Evolutionary conservation across 2,888 invertebrate genomes (phyloP).

Genomic region (Caradrina kadenii): DNA sequence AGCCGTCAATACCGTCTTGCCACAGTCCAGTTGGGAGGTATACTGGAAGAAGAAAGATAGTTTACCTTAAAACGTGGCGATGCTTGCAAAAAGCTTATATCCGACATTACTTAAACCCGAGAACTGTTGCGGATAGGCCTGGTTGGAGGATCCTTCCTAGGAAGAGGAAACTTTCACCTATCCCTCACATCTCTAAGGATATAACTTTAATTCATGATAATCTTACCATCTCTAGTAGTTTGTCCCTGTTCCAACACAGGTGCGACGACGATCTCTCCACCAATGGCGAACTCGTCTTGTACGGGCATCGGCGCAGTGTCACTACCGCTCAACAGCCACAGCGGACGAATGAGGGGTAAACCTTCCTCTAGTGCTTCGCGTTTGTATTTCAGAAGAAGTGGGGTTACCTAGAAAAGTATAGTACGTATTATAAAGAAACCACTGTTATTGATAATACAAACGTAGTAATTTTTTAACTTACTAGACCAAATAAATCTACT

Average conservation of each 20-base stretch:
- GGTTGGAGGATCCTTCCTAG: too few species aligned
- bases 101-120: too few species aligned
- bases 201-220: not conserved
- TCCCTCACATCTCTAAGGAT: not conserved
- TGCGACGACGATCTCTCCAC: slow-evolving; percentile 97
- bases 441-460: too few species aligned
- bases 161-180: too few species aligned
- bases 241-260: slow-evolving; percentile 94
- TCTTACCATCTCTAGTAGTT: slow-evolving; percentile 92
- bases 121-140: too few species aligned
- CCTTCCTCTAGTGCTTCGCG: slow-evolving; percentile 95
- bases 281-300: slow-evolving; percentile 96
- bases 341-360: slow-evolving; percentile 95
- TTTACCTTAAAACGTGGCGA: not conserved
- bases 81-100: not conserved
- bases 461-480: too few species aligned
- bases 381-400: slow-evolving; percentile 94
- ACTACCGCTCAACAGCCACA: slow-evolving; percentile 96
- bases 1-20: slow-evolving; percentile 97
- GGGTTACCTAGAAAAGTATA: slow-evolving; percentile 90
- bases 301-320: slow-evolving; percentile 94
- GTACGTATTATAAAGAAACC: too few species aligned
- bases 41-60: slow-evolving; percentile 85
- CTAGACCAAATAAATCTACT: too few species aligned
- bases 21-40: slow-evolving; percentile 97